Evolutionary conservation across 2,888 invertebrate genomes (phyloP).

Genomic region (Drosophila stalkeri): DNA sequence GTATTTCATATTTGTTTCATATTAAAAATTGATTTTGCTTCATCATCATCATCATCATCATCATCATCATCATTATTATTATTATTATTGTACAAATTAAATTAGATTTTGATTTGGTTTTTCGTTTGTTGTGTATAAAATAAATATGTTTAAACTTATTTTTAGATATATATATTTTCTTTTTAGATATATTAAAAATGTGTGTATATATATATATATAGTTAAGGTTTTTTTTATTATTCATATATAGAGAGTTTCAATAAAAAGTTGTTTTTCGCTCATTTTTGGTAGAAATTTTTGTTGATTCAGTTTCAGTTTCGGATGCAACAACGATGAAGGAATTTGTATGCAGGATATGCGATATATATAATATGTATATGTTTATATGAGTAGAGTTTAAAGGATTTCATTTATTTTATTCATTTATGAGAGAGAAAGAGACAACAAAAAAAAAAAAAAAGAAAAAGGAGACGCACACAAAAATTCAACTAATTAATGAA

Average conservation of each 20-base stretch:
- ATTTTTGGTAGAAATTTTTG: slow-evolving; percentile 39
- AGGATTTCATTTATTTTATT: slow-evolving; percentile 32
- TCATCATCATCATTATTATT: not conserved
- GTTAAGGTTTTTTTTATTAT: slow-evolving; percentile 44
- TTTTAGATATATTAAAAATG: slow-evolving; percentile 44
- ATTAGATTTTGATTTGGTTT: slow-evolving; percentile 40
- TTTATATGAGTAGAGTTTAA: slow-evolving; percentile 39
- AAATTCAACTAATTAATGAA: slow-evolving; percentile 66
- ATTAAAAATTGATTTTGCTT: slow-evolving; percentile 14
- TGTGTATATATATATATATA: slow-evolving; percentile 39
- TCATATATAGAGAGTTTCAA: slow-evolving; percentile 66
- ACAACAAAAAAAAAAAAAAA: not conserved
- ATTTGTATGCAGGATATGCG: slow-evolving; percentile 48
- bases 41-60: slow-evolving; percentile 1
- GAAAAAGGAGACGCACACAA: not conserved
- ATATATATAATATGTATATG: slow-evolving; percentile 28
- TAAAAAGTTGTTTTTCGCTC: slow-evolving; percentile 59
- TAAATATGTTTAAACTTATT: slow-evolving; percentile 60
- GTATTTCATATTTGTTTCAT: slow-evolving; percentile 26
- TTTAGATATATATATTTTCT: slow-evolving; percentile 50
- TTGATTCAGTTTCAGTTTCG: slow-evolving; percentile 47
- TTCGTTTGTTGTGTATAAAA: slow-evolving; percentile 56
- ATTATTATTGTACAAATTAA: slow-evolving; percentile 65
- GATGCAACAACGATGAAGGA: slow-evolving; percentile 75
- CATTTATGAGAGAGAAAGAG: slow-evolving; percentile 6